phyloP scores from a whole-genome alignment of 2,113 vertebrate genomes.

The Triplophysa siluroides region DNA sequence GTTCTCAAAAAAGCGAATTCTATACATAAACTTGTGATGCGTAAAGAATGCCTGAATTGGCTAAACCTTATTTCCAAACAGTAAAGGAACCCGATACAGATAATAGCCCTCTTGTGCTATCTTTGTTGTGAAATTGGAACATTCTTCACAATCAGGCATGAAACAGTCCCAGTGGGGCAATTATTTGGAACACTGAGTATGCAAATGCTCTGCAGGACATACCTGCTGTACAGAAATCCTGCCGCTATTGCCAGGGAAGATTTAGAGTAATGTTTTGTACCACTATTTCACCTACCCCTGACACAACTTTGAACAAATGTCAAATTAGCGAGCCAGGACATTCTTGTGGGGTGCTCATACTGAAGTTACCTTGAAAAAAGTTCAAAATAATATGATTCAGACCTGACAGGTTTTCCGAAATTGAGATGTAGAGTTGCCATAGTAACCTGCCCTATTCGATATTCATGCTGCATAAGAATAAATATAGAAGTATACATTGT shows the following conservation, averaged over 20 bases:
- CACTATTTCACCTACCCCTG: neutral
- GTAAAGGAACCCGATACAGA: slow-evolving; percentile 21
- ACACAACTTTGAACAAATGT: slow-evolving; percentile 20
- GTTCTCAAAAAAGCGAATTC: neutral
- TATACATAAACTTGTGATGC: neutral
- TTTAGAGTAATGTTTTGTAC: slow-evolving; percentile 25
- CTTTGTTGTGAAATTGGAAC: slow-evolving; percentile 50
- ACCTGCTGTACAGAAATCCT: slow-evolving; percentile 28
- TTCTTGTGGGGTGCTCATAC: neutral
- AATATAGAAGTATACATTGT: slow-evolving; percentile 24
- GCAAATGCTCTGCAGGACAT: slow-evolving; percentile 34
- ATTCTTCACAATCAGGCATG: slow-evolving; percentile 45
- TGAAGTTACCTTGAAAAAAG: neutral
- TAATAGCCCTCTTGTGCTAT: slow-evolving; percentile 36
- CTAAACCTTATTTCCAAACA: slow-evolving; percentile 18
- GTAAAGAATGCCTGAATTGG: neutral
- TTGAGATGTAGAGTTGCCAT: neutral
- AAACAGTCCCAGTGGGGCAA: slow-evolving; percentile 43
- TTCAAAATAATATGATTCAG: neutral
- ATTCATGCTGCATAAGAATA: neutral
- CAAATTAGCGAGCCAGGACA: slow-evolving; percentile 14
- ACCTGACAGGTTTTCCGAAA: neutral
- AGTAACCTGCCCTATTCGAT: neutral
- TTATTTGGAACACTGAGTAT: slow-evolving; percentile 46
- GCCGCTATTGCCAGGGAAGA: slow-evolving; percentile 2